Percentiles rank a stretch among this genome's conserved stretches.
Conservation (phyloP, 30 jellyfish, hydroid and myxozoan genomes). For the Chironex yamaguchii region DNA sequence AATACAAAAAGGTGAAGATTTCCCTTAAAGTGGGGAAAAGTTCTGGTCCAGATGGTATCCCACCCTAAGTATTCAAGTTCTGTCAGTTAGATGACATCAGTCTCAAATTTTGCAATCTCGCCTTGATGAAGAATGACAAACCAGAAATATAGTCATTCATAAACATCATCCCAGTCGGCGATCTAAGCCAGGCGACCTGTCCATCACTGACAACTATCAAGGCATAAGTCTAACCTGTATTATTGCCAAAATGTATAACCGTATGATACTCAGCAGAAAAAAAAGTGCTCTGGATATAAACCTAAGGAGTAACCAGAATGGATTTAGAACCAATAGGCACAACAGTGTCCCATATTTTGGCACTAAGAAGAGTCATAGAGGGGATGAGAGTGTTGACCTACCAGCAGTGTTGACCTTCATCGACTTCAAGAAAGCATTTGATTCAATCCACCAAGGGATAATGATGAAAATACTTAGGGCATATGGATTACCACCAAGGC, state of each 20-base stretch:
- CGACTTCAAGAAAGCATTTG: conserved; percentile 15
- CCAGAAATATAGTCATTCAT: neutral
- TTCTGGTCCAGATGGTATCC: neutral
- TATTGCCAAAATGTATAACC: neutral
- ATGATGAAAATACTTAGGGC: neutral
- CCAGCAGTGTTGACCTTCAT: neutral
- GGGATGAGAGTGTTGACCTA: neutral
- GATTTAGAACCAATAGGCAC: neutral
- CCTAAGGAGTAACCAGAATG: conserved; percentile 6
- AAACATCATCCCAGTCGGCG: neutral
- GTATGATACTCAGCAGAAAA: neutral
- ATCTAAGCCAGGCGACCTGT: conserved; percentile 3
- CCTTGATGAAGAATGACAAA: neutral
- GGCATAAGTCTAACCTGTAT: neutral
- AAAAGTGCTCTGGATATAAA: neutral
- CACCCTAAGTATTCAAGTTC: neutral
- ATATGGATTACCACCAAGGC: conserved; percentile 8
- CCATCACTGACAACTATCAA: conserved; percentile 1
- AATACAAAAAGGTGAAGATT: neutral
- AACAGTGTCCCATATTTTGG: neutral
- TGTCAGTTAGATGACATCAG: neutral
- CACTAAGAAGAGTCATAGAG: neutral
- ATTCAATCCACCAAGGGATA: conserved; percentile 7
- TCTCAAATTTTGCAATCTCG: neutral
- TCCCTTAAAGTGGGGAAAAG: neutral